Conservation (phyloP, 2,888 invertebrate species). For the Lamellibrachia satsuma region DNA sequence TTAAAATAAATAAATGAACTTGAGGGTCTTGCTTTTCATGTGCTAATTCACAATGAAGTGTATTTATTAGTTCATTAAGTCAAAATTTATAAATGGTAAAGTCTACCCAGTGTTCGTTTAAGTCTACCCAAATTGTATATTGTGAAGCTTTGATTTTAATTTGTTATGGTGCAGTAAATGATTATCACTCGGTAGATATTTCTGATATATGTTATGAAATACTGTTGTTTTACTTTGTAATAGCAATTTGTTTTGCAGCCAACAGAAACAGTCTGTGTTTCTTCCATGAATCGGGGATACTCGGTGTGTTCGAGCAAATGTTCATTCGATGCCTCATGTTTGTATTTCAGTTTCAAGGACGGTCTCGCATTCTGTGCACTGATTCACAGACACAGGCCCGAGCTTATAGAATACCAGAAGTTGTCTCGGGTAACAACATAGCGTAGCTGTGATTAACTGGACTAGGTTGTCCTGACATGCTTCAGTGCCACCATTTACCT, state of each 20-base stretch:
- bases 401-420: constrained; percentile 98
- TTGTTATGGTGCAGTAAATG: too few species aligned
- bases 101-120: background rate
- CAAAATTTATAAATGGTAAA: background rate
- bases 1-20: background rate
- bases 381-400: constrained; percentile 98
- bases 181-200: background rate
- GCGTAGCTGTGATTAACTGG: background rate
- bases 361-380: constrained; percentile 99
- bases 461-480: background rate
- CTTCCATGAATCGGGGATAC: background rate
- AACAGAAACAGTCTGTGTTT: background rate
- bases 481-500: background rate
- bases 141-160: background rate
- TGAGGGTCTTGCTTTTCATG: too few species aligned
- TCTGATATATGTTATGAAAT: background rate
- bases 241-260: background rate
- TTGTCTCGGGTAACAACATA: constrained; percentile 81
- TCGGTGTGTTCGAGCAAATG: background rate
- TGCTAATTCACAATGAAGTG: too few species aligned
- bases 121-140: background rate
- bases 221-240: background rate
- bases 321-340: background rate
- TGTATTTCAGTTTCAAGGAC: constrained; percentile 88
- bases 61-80: too few species aligned